Base-by-base conservation (phyloP, 2,797 vertebrate genomes). In the Mormyrus hasselquistii region DNA sequence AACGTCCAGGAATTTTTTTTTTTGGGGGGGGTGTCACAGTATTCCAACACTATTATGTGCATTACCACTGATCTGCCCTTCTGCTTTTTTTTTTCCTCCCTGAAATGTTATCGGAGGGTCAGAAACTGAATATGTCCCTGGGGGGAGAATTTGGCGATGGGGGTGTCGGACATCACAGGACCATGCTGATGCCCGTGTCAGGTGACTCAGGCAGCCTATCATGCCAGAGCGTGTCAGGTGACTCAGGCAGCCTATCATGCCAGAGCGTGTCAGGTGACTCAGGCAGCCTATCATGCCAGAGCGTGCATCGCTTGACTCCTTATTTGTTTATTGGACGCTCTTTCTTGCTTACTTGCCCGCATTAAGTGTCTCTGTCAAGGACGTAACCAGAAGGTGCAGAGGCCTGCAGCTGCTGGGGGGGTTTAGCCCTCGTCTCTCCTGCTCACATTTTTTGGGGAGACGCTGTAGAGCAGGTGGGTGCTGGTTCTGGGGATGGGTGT, bases 101-200 rank as follows among this genome's bases (percentile, higher is more conserved):
- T 62, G 86, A 87, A 87, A 87, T 57, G 34, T 87, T 57, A 87
- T 87, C 53, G 1, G 9, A 25, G 87, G n/a, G 41, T 44, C 41
- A 50, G 87, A 69, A 65, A 65, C 59, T 4, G 57, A 44, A 38
- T 87, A 65, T n/a, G 57, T 47, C 19, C 57, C 52, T 10, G 29
- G 7, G 83, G 52, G 76, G 38, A 82, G 16, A 88, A 79, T n/a
- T 50, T 14, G 25, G 19, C 22, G 41, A 53, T 79, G 47, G 47
- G 69, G 52, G 47, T 82, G 65, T 88, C 59, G 79, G 88, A 49
- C 87, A 50, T 76, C 29, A 38, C 87, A 25, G 87, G 29, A 41
- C 87, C n/a, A 25, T 12, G 52, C 87, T n/a, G 38, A 38, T 47
- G 57, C 22, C 38, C 22, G 34, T 55, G 34, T 62, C 86, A 25